Base-by-base conservation (phyloP, 2,797 vertebrate genomes). In the Echiichthys vipera region DNA sequence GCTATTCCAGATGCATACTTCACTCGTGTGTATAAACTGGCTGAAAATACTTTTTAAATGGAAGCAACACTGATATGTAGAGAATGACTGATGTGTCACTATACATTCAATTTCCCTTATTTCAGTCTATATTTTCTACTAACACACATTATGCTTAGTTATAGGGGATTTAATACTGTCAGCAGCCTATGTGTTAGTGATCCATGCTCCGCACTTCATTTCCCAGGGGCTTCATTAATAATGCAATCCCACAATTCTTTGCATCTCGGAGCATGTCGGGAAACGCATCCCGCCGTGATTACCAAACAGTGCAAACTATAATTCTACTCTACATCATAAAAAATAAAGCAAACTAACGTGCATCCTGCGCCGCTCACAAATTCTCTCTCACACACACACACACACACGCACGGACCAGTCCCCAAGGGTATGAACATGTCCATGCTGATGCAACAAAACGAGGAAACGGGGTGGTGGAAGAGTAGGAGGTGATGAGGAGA, bases 361-460 rank as follows among this genome's bases (percentile, higher is more conserved):
- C 64, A 79, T 62, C 53, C 49, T 39, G 74, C 84, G 74, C 69
- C 46, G 24, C 46, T 37, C 55, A 51, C 50, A 56, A 14, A 61
- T 59, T 73, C 14, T 29, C 30, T 18, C 9, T 8, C 51, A 47
- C 18, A 66, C 59, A 71, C 18, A 49, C 42, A 43, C 40, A 12
- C n/a, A 29, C n/a, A 32, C 22, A 55, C 37, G 39, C 13, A 20
- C 0, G 2, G 7, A 25, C 10, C 1, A 3, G 55, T 54, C 53
- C 74, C 71, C 65, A 24, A 37, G 80, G 78, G 83, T 14, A 22
- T 2, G 6, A 3, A 10, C 11, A n/a, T 25, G 83, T 90, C 84
- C 76, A 87, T 87, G 88, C 89, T 91, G 89, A 92, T 80, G 78
- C 90, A 72, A 84, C 88, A 84, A 71, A 92, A 87, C 12, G 46